These are phyloP conservation scores for Pseudomyrmex gracilis DNA, from an alignment of 1,140 invertebrate species.

Conservation along the genomic window DNA sequence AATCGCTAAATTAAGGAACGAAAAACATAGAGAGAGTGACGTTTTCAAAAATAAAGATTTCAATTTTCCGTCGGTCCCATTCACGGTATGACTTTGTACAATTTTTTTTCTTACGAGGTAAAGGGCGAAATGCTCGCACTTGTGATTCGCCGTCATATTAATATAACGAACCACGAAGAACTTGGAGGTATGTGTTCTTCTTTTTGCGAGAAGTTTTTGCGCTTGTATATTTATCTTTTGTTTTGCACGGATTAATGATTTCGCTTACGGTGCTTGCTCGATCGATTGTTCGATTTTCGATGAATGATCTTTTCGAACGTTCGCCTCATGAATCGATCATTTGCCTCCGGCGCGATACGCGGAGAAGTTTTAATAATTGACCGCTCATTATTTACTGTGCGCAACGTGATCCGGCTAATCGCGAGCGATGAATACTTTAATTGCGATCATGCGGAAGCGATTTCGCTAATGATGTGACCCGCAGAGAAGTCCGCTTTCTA, in stretches of 20 bases:
- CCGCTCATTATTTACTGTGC: slow-evolving; percentile 29
- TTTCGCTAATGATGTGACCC: slow-evolving; percentile 39
- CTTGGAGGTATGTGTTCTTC: no score
- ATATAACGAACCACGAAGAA: no score
- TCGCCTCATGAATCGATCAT: neutral
- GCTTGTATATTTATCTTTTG: neutral
- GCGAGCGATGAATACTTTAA: slow-evolving; percentile 16
- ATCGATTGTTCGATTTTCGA: slow-evolving; percentile 29
- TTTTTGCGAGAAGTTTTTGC: no score
- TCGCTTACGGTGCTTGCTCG: slow-evolving; percentile 14
- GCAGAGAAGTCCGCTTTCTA: slow-evolving; percentile 17
- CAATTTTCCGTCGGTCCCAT: neutral
- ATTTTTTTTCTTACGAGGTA: neutral
- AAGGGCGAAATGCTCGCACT: no score
- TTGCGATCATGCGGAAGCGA: slow-evolving; percentile 15
- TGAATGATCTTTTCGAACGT: neutral
- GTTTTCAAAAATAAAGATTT: slow-evolving; percentile 1
- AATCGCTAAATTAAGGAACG: slow-evolving; percentile 45
- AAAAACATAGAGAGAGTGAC: slow-evolving; percentile 15
- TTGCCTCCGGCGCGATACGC: slow-evolving; percentile 6
- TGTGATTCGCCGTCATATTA: no score
- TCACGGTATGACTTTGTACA: neutral
- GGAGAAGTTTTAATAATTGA: slow-evolving; percentile 38
- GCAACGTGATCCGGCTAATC: slow-evolving; percentile 46
- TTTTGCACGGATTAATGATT: slow-evolving; percentile 7